phyloP scores from a whole-genome alignment of 2,888 invertebrate species.

The Scaptomyza polygonia region DNA sequence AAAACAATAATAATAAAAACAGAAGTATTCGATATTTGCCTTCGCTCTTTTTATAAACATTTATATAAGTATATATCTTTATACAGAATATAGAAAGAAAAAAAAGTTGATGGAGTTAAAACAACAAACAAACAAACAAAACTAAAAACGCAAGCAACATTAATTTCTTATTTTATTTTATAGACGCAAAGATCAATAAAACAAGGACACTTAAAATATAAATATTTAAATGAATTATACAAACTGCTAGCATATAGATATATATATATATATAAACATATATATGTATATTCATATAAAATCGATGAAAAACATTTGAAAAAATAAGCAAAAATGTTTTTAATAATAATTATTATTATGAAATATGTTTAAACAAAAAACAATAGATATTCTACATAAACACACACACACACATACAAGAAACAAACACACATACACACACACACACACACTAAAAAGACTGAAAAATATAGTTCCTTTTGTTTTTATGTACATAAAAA shows the following conservation, averaged over 20 bases:
- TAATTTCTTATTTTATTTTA: slow-evolving; percentile 40
- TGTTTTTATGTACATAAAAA: slow-evolving; percentile 84
- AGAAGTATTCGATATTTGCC: slow-evolving; percentile 79
- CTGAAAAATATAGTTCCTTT: slow-evolving; percentile 85
- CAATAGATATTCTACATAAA: slow-evolving; percentile 76
- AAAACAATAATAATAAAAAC: slow-evolving; percentile 46
- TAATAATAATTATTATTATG: slow-evolving; percentile 42
- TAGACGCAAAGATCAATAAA: slow-evolving; percentile 41
- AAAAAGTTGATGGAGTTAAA: slow-evolving; percentile 10
- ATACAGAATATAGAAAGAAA: slow-evolving; percentile 6
- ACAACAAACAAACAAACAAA: not conserved
- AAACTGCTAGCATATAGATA: slow-evolving; percentile 50
- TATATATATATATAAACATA: not conserved
- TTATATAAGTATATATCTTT: slow-evolving; percentile 8
- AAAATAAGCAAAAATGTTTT: slow-evolving; percentile 30
- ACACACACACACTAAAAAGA: slow-evolving; percentile 83
- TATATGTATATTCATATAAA: slow-evolving; percentile 15
- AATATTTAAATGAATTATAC: slow-evolving; percentile 74
- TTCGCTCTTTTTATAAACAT: slow-evolving; percentile 70
- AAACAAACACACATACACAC: slow-evolving; percentile 19
- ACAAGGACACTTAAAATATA: slow-evolving; percentile 47
- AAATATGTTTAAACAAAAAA: slow-evolving; percentile 44
- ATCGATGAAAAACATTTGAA: slow-evolving; percentile 38
- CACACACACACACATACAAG: slow-evolving; percentile 40
- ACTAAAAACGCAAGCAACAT: slow-evolving; percentile 35